These are phyloP conservation scores for Threskiornis aethiopicus DNA, from an alignment of 2,797 vertebrate genomes.

Conservation along the genomic window DNA sequence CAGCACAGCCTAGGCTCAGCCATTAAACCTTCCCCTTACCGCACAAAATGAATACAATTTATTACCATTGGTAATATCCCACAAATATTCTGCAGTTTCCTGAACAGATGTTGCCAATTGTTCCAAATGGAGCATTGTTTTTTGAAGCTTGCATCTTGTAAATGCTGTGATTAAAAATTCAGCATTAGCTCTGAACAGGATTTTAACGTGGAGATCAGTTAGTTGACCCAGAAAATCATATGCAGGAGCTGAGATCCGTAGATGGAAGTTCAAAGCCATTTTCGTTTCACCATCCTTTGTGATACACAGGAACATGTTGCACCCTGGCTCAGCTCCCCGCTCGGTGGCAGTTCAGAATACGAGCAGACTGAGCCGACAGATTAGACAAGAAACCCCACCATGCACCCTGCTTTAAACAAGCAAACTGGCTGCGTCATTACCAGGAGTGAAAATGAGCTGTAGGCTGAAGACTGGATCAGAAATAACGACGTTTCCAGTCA, in stretches of 20 bases:
- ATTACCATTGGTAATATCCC: not conserved
- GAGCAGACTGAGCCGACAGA: not conserved
- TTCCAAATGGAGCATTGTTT: not conserved
- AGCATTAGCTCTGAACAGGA: not conserved
- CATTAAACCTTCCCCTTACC: not conserved
- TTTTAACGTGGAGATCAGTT: not conserved
- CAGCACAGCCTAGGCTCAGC: not conserved
- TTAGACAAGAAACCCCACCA: not conserved
- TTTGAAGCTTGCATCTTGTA: not conserved
- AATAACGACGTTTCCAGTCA: not conserved
- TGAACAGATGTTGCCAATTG: not conserved
- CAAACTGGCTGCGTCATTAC: accelerated
- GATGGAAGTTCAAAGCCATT: not conserved
- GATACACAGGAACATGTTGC: not conserved
- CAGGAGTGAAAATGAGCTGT: not conserved
- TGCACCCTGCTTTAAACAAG: not conserved
- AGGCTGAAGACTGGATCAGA: not conserved
- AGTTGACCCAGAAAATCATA: not conserved
- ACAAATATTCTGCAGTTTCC: not conserved
- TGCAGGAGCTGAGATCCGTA: not conserved
- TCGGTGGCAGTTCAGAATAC: not conserved
- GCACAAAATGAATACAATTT: not conserved
- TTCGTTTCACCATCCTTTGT: not conserved
- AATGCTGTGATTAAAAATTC: not conserved
- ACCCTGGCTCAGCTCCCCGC: not conserved